Percentiles rank a stretch among this genome's conserved stretches.
Conservation (phyloP, 2,888 invertebrate genomes). For the Gymnoscelis rufifasciata region DNA sequence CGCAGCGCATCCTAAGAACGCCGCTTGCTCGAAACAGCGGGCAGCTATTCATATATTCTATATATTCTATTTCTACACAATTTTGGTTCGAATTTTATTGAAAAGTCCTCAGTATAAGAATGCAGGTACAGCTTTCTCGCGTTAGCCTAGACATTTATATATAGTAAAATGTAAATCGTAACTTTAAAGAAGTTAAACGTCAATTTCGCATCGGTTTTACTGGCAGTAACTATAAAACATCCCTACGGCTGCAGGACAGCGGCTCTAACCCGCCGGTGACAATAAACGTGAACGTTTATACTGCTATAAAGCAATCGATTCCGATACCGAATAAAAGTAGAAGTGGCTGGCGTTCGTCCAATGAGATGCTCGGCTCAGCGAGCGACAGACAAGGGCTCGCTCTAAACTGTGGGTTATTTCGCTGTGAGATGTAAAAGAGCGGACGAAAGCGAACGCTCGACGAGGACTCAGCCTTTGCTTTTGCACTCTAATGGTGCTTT, state of each 20-base stretch:
- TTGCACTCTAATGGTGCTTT: slow-evolving; percentile 57
- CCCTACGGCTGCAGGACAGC: slow-evolving; percentile 54
- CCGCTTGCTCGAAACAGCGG: no score
- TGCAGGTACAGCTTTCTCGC: no score
- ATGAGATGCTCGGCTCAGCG: slow-evolving; percentile 52
- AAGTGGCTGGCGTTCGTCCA: slow-evolving; percentile 65
- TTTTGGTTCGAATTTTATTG: no score
- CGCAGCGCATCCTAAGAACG: slow-evolving; percentile 4
- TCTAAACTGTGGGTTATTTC: slow-evolving; percentile 55
- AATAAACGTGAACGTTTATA: slow-evolving; percentile 64
- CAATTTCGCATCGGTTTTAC: slow-evolving; percentile 46
- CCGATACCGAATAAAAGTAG: slow-evolving; percentile 61
- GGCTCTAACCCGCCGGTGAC: slow-evolving; percentile 57
- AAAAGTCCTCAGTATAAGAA: no score
- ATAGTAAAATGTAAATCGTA: slow-evolving; percentile 33
- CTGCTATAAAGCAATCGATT: slow-evolving; percentile 69
- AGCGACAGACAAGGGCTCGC: slow-evolving; percentile 48
- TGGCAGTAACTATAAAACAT: slow-evolving; percentile 57
- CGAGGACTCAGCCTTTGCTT: slow-evolving; percentile 61
- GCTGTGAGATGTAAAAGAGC: slow-evolving; percentile 60
- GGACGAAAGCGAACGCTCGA: slow-evolving; percentile 59
- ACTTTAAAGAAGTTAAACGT: slow-evolving; percentile 40
- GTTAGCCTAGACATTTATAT: slow-evolving; percentile 24
- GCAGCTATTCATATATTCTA: no score
- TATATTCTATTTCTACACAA: no score